phyloP scores from a whole-genome alignment of 1,140 invertebrate genomes.

The Cyclargus thomasi region DNA sequence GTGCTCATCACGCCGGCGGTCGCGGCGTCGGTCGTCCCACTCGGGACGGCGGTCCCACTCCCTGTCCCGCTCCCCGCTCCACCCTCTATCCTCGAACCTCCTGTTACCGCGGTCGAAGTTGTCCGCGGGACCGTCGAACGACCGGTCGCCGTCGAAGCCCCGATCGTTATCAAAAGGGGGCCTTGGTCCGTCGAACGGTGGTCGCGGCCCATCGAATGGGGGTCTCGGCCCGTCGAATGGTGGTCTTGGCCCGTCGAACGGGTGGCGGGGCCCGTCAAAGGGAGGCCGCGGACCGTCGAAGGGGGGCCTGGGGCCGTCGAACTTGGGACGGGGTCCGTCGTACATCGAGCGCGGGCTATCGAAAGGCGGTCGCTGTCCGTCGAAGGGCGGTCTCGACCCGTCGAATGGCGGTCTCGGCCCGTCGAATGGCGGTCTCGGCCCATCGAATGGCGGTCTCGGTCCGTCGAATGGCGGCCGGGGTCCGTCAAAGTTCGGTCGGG shows the following conservation, averaged over 20 bases:
- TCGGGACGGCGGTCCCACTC: conserved; percentile 48
- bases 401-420: conserved; percentile 44
- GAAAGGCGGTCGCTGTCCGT: conserved; percentile 51
- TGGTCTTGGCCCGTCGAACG: conserved; percentile 27
- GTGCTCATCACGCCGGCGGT: conserved; percentile 29
- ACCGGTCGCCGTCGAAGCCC: conserved; percentile 30
- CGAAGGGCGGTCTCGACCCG: conserved; percentile 52
- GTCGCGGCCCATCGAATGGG: conserved; percentile 52
- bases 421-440: conserved; percentile 43
- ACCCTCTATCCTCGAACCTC: conserved; percentile 57
- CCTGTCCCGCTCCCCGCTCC: conserved; percentile 53
- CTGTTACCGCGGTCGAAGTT: conserved; percentile 58
- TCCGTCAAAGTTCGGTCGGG: conserved; percentile 47
- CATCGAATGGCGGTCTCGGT: conserved; percentile 52
- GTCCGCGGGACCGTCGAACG: conserved; percentile 42
- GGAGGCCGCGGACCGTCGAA: conserved; percentile 56
- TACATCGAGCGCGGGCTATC: conserved; percentile 48
- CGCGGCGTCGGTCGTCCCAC: conserved; percentile 37
- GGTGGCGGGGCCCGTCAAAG: conserved; percentile 53
- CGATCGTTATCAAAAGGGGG: conserved; percentile 40
- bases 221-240: conserved; percentile 39
- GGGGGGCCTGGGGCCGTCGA: conserved; percentile 48
- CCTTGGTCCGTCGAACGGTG: conserved; percentile 47
- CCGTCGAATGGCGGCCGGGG: conserved; percentile 48
- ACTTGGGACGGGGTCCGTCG: conserved; percentile 54